Percentiles rank a stretch among this genome's conserved stretches.
phyloP scores from a whole-genome alignment of 1,140 invertebrate genomes.

The Telenomus remus region DNA sequence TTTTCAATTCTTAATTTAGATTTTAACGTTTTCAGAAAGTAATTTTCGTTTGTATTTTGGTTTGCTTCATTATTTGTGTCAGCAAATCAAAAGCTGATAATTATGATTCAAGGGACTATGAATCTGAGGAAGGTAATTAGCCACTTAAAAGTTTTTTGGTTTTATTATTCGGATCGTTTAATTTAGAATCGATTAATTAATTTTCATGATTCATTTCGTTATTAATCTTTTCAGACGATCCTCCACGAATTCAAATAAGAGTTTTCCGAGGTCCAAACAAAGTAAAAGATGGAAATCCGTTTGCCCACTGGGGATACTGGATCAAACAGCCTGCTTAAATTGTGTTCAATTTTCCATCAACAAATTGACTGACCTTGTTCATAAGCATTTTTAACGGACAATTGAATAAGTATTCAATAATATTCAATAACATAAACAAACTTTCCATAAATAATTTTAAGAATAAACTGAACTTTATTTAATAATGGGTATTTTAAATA shows the following conservation, averaged over 20 bases:
- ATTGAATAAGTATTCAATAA: too few relatives aligned
- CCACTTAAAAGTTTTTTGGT: not conserved
- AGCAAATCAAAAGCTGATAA: not conserved
- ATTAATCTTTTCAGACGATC: too few relatives aligned
- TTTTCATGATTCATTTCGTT: too few relatives aligned
- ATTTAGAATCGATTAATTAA: too few relatives aligned
- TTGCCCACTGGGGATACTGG: slow-evolving; percentile 54
- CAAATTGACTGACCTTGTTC: too few relatives aligned
- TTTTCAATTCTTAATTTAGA: not conserved
- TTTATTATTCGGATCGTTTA: too few relatives aligned
- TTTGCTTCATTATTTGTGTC: not conserved
- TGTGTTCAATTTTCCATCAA: too few relatives aligned
- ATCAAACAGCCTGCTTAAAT: slow-evolving; percentile 56
- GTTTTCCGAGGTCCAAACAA: slow-evolving; percentile 52
- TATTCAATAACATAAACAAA: too few relatives aligned
- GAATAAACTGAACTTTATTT: too few relatives aligned
- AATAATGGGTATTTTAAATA: too few relatives aligned
- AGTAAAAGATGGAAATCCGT: slow-evolving; percentile 39
- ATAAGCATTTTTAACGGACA: too few relatives aligned
- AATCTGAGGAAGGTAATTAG: not conserved
- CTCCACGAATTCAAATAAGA: slow-evolving; percentile 48
- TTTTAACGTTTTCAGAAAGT: not conserved
- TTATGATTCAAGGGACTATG: not conserved
- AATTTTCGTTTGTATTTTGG: not conserved
- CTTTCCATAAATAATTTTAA: too few relatives aligned